A percentile compares a stretch with the other conserved stretches of the same genome.
Conservation (phyloP, 1,140 invertebrate genomes). For the Acromyrmex heyeri region DNA sequence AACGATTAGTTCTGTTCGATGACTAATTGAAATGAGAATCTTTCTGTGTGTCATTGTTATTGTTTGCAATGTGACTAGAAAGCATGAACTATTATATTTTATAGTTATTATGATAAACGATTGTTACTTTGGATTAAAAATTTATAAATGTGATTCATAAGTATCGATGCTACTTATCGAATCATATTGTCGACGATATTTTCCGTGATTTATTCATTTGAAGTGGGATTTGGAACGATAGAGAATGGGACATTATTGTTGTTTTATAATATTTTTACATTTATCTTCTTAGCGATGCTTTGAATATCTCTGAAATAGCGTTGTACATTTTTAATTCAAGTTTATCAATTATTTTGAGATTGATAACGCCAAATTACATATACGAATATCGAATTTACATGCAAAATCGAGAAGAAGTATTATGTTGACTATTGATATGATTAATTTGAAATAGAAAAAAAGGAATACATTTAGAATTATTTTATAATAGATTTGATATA, state of each 20-base stretch:
- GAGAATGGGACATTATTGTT: neutral
- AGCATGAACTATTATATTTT: neutral
- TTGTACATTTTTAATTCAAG: neutral
- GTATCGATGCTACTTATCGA: neutral
- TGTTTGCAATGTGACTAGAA: neutral
- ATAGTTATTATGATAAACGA: neutral
- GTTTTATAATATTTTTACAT: neutral
- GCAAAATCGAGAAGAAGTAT: neutral
- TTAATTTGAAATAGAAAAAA: neutral
- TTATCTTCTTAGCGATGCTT: neutral
- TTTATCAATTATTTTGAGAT: neutral
- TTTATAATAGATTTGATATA: neutral
- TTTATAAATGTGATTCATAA: neutral
- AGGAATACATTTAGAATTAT: neutral
- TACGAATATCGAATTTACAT: neutral
- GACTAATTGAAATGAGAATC: neutral
- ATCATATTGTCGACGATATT: neutral
- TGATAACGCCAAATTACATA: neutral
- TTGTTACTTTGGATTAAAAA: neutral
- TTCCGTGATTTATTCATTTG: neutral
- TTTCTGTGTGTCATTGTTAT: neutral
- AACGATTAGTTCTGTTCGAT: neutral
- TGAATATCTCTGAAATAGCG: neutral
- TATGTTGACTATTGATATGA: neutral
- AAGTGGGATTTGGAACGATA: neutral